A percentile compares a stretch with the other conserved stretches of the same genome.
These are phyloP conservation scores for Xestia c-nigrum DNA, from an alignment of 2,888 invertebrate species.

Conservation along the genomic window DNA sequence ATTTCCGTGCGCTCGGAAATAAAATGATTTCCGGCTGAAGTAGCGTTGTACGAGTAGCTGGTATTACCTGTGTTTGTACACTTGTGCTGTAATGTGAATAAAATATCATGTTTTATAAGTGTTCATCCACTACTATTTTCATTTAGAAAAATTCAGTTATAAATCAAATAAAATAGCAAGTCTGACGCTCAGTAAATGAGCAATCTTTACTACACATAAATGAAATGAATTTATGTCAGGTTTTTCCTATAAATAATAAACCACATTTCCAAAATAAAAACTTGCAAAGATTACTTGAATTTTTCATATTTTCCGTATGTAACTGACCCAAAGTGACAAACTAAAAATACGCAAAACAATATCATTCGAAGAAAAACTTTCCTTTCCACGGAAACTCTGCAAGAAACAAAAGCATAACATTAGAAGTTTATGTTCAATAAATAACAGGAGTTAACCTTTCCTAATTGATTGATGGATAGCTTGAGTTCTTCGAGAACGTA, in stretches of 20 bases:
- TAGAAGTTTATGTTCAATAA: conserved; percentile 68
- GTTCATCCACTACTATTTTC: not conserved
- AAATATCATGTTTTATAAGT: conserved; percentile 17
- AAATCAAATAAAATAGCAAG: not conserved
- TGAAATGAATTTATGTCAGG: not conserved
- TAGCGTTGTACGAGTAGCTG: conserved; percentile 16
- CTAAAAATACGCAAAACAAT: conserved; percentile 8
- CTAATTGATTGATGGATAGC: conserved; percentile 77
- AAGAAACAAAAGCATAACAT: conserved; percentile 49
- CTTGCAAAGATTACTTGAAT: not conserved
- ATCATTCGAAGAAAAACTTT: conserved; percentile 31
- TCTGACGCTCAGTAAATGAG: not conserved
- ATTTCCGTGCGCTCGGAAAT: conserved; percentile 48
- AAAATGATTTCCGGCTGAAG: conserved; percentile 50
- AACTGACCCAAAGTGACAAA: conserved; percentile 18
- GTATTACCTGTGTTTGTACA: conserved; percentile 41
- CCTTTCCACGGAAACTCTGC: conserved; percentile 18
- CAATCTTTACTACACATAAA: not conserved
- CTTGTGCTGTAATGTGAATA: conserved; percentile 23
- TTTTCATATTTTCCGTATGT: not conserved
- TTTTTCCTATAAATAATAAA: not conserved
- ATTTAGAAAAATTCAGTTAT: not conserved
- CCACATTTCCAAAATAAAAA: not conserved
- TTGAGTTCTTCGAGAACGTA: conserved; percentile 51
- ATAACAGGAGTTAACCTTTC: conserved; percentile 67